Percentiles rank a stretch among this genome's conserved stretches.
These are phyloP conservation scores for Mesocentrotus franciscanus DNA, from an alignment of 53 echinoderm and acorn worm species.

Conservation along the genomic window DNA sequence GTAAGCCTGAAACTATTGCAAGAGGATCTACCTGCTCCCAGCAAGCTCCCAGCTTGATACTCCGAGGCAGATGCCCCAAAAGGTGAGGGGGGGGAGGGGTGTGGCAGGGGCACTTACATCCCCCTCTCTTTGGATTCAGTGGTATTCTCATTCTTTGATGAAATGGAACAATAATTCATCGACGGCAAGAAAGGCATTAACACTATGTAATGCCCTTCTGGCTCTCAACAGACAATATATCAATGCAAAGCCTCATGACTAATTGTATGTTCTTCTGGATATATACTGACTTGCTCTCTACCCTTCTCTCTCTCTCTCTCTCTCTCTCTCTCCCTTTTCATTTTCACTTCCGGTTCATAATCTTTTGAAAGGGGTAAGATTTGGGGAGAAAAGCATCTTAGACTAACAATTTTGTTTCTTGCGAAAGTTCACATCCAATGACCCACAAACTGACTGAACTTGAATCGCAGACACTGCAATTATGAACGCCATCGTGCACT, in stretches of 20 bases:
- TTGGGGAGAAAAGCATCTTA: neutral
- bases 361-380: neutral
- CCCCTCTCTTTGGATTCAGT: neutral
- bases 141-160: neutral
- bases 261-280: neutral
- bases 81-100: neutral
- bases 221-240: neutral
- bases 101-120: neutral
- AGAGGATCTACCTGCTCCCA: neutral
- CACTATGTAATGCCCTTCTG: no score
- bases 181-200: no score
- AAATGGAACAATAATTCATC: neutral
- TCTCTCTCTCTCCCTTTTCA: neutral
- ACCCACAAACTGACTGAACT: conserved; percentile 26
- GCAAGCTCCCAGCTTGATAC: conserved; percentile 1
- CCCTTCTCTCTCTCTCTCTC: neutral
- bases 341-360: neutral
- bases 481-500: neutral
- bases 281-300: neutral
- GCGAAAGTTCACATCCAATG: neutral
- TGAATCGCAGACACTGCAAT: conserved; percentile 39
- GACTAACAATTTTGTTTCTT: neutral
- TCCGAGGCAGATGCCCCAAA: neutral
- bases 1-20: conserved; percentile 38
- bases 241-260: neutral